Percentiles rank a stretch among this genome's conserved stretches.
Conservation (phyloP, 2,113 vertebrate species). For the Leptosomus discolor region DNA sequence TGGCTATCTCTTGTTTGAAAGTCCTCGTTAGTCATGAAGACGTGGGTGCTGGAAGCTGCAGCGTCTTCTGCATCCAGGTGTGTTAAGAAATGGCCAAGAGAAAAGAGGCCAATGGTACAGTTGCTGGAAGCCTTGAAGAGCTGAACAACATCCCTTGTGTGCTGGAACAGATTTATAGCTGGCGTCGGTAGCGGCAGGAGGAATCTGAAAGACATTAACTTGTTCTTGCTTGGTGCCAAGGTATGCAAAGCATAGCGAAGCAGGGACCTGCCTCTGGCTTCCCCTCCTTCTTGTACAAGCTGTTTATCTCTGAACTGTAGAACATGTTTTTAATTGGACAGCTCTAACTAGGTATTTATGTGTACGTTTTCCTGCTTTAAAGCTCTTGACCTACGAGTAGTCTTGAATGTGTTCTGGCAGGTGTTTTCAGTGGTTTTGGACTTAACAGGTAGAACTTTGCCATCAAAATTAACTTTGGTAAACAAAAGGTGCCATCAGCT, state of each 20-base stretch:
- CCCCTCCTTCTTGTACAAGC: not conserved
- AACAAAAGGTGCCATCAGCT: not conserved
- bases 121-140: not conserved
- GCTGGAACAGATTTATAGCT: not conserved
- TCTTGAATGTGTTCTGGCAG: not conserved
- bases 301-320: not conserved
- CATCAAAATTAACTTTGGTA: not conserved
- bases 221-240: not conserved
- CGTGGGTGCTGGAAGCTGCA: not conserved
- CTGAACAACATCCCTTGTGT: not conserved
- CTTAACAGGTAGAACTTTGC: not conserved
- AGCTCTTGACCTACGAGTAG: not conserved
- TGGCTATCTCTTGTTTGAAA: not conserved
- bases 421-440: not conserved
- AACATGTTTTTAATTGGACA: not conserved
- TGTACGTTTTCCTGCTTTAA: not conserved
- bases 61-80: not conserved
- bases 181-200: not conserved
- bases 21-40: not conserved
- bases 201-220: conserved; percentile 8
- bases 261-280: conserved; percentile 7
- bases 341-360: not conserved
- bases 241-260: not conserved
- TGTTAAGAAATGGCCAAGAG: not conserved
- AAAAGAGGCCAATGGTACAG: too few species aligned